These are phyloP conservation scores for Lysandra bellargus DNA, from an alignment of 2,888 invertebrate genomes.

Conservation along the genomic window DNA sequence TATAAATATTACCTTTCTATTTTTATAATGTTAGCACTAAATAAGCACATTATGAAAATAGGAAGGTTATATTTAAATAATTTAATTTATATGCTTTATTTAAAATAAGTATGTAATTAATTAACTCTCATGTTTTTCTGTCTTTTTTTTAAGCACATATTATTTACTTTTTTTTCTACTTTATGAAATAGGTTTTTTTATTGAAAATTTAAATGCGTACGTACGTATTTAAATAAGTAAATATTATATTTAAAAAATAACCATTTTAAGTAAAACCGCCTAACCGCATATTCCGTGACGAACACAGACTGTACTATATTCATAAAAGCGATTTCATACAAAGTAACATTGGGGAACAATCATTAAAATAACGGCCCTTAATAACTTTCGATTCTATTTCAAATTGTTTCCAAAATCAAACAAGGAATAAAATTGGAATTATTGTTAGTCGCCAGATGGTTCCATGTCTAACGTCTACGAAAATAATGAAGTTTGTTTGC, in stretches of 20 bases:
- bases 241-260: background rate
- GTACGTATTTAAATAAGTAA: background rate
- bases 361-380: slow-evolving; percentile 22
- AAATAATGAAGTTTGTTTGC: too few relatives aligned
- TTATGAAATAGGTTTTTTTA: background rate
- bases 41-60: too few relatives aligned
- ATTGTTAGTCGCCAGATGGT: background rate
- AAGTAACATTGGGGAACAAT: slow-evolving; percentile 16
- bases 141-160: too few relatives aligned
- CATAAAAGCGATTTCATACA: background rate
- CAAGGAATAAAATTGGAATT: background rate
- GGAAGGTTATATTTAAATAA: too few relatives aligned
- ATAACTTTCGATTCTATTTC: slow-evolving; percentile 26
- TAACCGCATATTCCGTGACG: slow-evolving; percentile 17
- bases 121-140: too few relatives aligned
- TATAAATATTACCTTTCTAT: too few relatives aligned
- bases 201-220: too few relatives aligned
- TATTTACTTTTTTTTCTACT: background rate
- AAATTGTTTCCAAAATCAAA: slow-evolving; percentile 18
- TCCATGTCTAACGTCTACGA: too few relatives aligned
- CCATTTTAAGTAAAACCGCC: background rate
- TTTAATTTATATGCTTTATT: too few relatives aligned
- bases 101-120: too few relatives aligned
- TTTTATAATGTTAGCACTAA: too few relatives aligned
- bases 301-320: background rate